Base-by-base conservation (phyloP, 2,113 vertebrate species). In the Nicator chloris region DNA sequence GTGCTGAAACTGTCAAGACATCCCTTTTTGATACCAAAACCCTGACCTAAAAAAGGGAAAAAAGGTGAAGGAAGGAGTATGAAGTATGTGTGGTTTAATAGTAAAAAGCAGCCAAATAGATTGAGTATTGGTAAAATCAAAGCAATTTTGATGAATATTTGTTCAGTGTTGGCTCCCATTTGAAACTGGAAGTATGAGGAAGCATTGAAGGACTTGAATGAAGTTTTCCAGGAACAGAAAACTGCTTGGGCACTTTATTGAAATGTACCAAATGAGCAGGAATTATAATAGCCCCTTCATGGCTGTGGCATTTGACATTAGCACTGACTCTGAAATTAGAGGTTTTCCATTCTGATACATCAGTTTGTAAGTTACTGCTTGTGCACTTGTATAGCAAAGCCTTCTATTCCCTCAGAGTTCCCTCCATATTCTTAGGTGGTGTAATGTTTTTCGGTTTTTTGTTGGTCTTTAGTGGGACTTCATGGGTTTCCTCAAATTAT, bases 221-320 rank as follows among this genome's bases (percentile, higher is more conserved):
- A 53, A 83, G 17, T 31, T 85, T 31, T 33, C 21, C 88, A 65
- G 54, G 54, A 90, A 19, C 23, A 76, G 71, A 77, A 92, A 86
- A 53, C 5, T 0, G 2, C 35, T 57, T 54, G n/a, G 31, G n/a
- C 24, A 31, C 23, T 45, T n/a, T 2, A 30, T 13, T 16, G 40
- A 27, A 79, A 44, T 49, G 17, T 45, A 31, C 26, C 23, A 24
- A 20, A 28, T 77, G 22, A 53, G 44, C 44, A 56, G 7, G 30
- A 59, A 40, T 28, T 49, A 15, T 28, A 1, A 0, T 13, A 64
- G 14, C 53, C 20, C 69, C 8, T 56, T 53, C 7, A 1, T 61
- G 45, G 12, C 51, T 75, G 11, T 8, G 37, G 45, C 0, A 0
- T 54, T 71, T 63, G 47, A 59, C 44, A 24, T 44, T 20, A 56